Evolutionary conservation across 1,140 invertebrate species (phyloP).

Genomic region (Onthophagus taurus): DNA sequence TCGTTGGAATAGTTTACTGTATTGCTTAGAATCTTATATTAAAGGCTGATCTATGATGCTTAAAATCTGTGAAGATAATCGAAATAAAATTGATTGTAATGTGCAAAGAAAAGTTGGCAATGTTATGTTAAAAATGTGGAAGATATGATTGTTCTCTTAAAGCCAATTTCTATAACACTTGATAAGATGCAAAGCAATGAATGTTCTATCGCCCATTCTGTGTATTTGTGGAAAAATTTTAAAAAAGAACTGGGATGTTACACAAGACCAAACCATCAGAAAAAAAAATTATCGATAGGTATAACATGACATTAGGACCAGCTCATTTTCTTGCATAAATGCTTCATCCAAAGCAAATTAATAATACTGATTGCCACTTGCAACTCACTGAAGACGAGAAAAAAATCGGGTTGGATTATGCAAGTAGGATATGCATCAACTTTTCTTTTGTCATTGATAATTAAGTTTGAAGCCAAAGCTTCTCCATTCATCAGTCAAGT

Average conservation of each 20-base stretch:
- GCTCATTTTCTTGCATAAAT: neutral
- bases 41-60: neutral
- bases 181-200: constrained; percentile 1
- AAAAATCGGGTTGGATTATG: neutral
- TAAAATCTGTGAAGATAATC: neutral
- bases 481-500: neutral
- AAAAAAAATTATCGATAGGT: neutral
- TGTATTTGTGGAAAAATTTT: neutral
- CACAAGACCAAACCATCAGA: neutral
- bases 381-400: constrained; percentile 1
- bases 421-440: neutral
- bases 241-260: neutral
- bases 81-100: constrained; percentile 1
- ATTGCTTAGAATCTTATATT: constrained; percentile 1
- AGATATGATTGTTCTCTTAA: neutral
- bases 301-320: neutral
- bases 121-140: constrained; percentile 1
- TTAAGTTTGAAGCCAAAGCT: neutral
- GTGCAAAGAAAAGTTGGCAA: constrained; percentile 1
- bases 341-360: neutral
- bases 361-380: neutral
- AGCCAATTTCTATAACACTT: neutral
- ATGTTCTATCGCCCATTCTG: neutral
- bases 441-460: constrained; percentile 1
- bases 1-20: neutral